Evolutionary conservation across 1,140 invertebrate species (phyloP), one percentile per base, ranked within the genome.

Genomic region (Colletes gigas): DNA sequence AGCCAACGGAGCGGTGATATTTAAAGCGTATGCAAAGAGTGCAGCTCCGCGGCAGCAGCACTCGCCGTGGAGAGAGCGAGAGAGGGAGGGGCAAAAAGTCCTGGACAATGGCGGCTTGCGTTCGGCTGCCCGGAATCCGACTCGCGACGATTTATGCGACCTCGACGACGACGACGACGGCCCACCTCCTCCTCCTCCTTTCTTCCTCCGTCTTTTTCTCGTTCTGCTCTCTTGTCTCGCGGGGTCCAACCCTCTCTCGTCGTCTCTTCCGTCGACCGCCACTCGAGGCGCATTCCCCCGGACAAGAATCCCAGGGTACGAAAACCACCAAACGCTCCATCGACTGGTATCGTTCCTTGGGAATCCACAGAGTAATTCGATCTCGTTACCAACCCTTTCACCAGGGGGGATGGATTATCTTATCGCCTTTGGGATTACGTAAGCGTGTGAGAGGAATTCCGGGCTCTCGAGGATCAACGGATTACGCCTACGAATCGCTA

Each of bases 21-120:
- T 92, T 92, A 90, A 92, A 92, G 87, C 83, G 85, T 90, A 90
- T 92, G 90, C 89, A 92, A 91, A 89, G 90, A 91, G 90, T 89
- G 83, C 74, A 87, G 77, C 78, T 82, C 65, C 74, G 75, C 76
- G 79, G 81, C 68, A 76, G 81, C 78, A 79, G 73, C 62, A 59
- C 47, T 68, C 41, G 19, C 39, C 66, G 82, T 72, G 84, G 82
- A 68, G 78, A 57, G 75, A 82, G 74, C 73, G 81, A 86, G 76
- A 70, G 69, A 59, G 63, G 81, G 75, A 80, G 81, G 81, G 68
- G 71, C 82, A 88, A 88, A 91, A 90, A 89, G 83, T 87, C 84
- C 41, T 76, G 89, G 87, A 92, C 91, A 92, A 92, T 91, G 88
- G 90, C 89, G 88, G 86, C 85, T 90, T 82, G 87, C 90, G 88